phyloP scores from a whole-genome alignment of 1,140 invertebrate genomes.

The Mamestra configurata region DNA sequence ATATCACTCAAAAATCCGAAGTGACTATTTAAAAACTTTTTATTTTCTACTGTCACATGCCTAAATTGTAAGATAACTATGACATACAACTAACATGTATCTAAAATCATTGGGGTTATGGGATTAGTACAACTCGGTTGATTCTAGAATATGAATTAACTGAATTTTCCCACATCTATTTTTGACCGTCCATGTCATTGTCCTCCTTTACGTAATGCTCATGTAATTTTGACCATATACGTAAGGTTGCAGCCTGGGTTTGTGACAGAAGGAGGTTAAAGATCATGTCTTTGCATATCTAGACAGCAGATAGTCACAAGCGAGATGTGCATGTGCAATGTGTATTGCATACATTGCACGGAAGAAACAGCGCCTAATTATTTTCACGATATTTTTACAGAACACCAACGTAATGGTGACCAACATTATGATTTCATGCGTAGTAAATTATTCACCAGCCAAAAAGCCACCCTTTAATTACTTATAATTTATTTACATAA shows the following conservation, averaged over 20 bases:
- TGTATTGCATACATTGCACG: no score
- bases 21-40: no score
- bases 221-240: conserved; percentile 10
- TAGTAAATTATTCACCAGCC: no score
- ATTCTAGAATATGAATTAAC: not conserved
- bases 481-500: not conserved
- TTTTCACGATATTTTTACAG: no score
- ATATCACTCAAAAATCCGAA: no score
- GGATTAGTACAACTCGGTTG: not conserved
- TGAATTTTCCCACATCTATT: not conserved
- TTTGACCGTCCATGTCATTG: not conserved
- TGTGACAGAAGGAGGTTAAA: not conserved
- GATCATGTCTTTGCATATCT: not conserved
- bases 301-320: not conserved
- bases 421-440: not conserved
- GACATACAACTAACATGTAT: no score
- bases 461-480: no score
- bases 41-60: no score
- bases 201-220: not conserved
- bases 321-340: not conserved
- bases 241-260: not conserved
- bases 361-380: no score
- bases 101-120: no score
- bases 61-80: no score
- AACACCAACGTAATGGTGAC: no score